phyloP scores from a whole-genome alignment of 2,888 invertebrate species.

The Calephelis perditalis region DNA sequence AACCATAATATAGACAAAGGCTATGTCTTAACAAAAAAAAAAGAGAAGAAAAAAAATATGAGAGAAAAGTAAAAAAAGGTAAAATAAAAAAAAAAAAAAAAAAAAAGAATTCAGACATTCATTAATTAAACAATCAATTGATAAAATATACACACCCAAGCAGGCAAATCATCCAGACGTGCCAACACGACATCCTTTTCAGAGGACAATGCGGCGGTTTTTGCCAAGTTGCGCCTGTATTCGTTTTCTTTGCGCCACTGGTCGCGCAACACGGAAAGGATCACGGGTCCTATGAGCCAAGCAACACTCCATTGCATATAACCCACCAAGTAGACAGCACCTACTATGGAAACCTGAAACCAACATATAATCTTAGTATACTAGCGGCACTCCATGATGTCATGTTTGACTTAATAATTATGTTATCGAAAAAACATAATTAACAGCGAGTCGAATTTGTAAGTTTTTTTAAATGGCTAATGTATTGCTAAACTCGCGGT shows the following conservation, averaged over 20 bases:
- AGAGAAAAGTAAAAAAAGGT: too few relatives aligned
- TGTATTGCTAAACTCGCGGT: too few relatives aligned
- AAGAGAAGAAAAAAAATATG: too few relatives aligned
- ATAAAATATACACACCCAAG: conserved; percentile 84
- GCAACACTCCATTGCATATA: conserved; percentile 93
- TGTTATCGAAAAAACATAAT: too few relatives aligned
- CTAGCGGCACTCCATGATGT: too few relatives aligned
- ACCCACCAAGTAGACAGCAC: conserved; percentile 87
- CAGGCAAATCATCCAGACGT: conserved; percentile 92
- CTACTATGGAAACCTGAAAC: conserved; percentile 82
- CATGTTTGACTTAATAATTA: too few relatives aligned
- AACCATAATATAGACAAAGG: too few relatives aligned
- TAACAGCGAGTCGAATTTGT: too few relatives aligned
- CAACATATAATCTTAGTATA: background rate
- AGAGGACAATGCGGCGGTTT: conserved; percentile 85
- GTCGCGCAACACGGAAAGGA: conserved; percentile 87
- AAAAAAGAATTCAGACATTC: background rate
- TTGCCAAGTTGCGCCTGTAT: conserved; percentile 85
- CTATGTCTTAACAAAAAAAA: too few relatives aligned
- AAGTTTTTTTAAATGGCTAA: too few relatives aligned
- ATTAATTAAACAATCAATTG: background rate
- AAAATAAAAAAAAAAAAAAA: too few relatives aligned
- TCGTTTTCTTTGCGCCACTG: conserved; percentile 87
- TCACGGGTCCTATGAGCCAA: conserved; percentile 90
- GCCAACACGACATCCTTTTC: conserved; percentile 93